These are phyloP conservation scores for Hecatera dysodea DNA, from an alignment of 2,888 invertebrate genomes.

Conservation along the genomic window DNA sequence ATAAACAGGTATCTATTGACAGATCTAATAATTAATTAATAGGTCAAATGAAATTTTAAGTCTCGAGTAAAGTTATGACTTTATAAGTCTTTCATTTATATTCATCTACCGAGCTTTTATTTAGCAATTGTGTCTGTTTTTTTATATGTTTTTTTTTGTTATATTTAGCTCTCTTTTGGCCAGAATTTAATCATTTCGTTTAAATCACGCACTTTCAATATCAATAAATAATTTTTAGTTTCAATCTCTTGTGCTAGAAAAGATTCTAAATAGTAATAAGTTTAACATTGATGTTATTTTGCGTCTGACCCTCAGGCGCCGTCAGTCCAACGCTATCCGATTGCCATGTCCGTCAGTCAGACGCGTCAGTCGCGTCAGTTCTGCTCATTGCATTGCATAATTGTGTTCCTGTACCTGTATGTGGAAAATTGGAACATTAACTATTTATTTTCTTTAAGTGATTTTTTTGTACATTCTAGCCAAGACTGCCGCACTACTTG, in stretches of 20 bases:
- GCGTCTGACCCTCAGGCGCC: conserved; percentile 62
- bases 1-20: too few relatives aligned
- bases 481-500: conserved; percentile 4
- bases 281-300: conserved; percentile 63
- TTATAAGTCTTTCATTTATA: too few relatives aligned
- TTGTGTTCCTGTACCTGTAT: conserved; percentile 66
- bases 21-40: too few relatives aligned
- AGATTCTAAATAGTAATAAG: conserved; percentile 16
- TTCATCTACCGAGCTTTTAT: too few relatives aligned
- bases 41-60: too few relatives aligned
- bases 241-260: background rate
- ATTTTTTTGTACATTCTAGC: conserved; percentile 14
- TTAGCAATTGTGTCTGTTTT: too few relatives aligned
- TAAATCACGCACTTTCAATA: background rate
- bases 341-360: conserved; percentile 70
- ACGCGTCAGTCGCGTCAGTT: conserved; percentile 80
- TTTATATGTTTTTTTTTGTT: too few relatives aligned
- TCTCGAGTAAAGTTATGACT: too few relatives aligned
- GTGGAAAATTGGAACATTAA: conserved; percentile 61
- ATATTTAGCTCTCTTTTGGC: background rate
- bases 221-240: background rate
- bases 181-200: background rate
- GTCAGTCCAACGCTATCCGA: conserved; percentile 70
- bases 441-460: conserved; percentile 42
- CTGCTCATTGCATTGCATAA: conserved; percentile 83